A percentile compares a stretch with the other conserved stretches of the same genome.
These are phyloP conservation scores for Pegea sp. DNA, from an alignment of 23 tunicate genomes.

Conservation along the genomic window DNA sequence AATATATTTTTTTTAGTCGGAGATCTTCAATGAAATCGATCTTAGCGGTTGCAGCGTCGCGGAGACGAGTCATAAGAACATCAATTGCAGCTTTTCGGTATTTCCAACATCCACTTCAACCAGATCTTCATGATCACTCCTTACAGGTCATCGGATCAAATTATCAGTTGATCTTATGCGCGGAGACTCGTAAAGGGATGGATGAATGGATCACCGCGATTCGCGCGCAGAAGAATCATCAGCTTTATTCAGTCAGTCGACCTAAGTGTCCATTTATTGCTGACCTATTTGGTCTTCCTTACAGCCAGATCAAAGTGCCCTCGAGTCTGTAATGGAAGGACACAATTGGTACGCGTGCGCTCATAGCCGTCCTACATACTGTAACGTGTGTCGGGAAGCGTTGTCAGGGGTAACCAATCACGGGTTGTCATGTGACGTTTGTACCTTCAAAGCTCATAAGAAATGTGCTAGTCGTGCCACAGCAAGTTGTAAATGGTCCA, in stretches of 20 bases:
- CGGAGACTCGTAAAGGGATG: slow-evolving; percentile 76
- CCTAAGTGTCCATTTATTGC: not conserved
- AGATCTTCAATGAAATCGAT: slow-evolving; percentile 77
- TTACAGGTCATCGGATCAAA: slow-evolving; percentile 66
- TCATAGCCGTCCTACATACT: slow-evolving; percentile 86
- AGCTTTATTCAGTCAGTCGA: slow-evolving; percentile 65
- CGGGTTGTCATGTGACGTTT: slow-evolving; percentile 99
- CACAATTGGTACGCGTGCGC: slow-evolving; percentile 99
- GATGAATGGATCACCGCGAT: slow-evolving; percentile 98
- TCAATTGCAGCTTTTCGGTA: slow-evolving; percentile 90
- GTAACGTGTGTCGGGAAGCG: slow-evolving; percentile 92
- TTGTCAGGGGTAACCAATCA: slow-evolving; percentile 85
- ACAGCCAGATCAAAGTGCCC: slow-evolving; percentile 71
- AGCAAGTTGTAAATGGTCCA: slow-evolving; percentile 84
- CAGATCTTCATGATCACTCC: not conserved
- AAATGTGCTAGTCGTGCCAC: slow-evolving; percentile 73
- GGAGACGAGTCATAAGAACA: slow-evolving; percentile 70
- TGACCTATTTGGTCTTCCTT: not conserved
- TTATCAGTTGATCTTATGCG: slow-evolving; percentile 40
- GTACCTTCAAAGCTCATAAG: slow-evolving; percentile 93
- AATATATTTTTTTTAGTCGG: slow-evolving; percentile 29
- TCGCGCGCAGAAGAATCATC: slow-evolving; percentile 48
- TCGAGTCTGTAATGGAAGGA: slow-evolving; percentile 86
- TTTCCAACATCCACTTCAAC: slow-evolving; percentile 1
- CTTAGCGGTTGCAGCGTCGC: slow-evolving; percentile 82